Percentiles rank a stretch among this genome's conserved stretches.
These are phyloP conservation scores for Osmerus eperlanus DNA, from an alignment of 2,113 vertebrate species.

Conservation along the genomic window DNA sequence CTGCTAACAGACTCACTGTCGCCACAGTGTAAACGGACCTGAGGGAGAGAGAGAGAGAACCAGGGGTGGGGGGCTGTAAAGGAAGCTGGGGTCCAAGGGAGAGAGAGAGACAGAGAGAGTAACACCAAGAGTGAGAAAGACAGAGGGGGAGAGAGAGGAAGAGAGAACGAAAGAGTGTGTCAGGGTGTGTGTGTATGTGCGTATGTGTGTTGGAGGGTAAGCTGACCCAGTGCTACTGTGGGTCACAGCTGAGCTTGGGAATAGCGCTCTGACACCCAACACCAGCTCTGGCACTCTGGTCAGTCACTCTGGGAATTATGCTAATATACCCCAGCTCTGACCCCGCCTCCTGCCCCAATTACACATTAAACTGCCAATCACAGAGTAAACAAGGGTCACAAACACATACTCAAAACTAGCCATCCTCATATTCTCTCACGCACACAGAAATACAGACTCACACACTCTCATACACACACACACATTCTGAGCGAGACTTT, in stretches of 20 bases:
- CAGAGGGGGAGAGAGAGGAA: too few relatives aligned
- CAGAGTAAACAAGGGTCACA: constrained; percentile 59
- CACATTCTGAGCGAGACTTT: constrained; percentile 16
- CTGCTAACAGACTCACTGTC: constrained; percentile 78
- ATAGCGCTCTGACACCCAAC: constrained; percentile 70
- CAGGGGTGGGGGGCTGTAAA: neutral
- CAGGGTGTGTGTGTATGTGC: constrained; percentile 9
- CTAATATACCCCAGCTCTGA: constrained; percentile 61
- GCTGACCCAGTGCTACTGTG: constrained; percentile 61
- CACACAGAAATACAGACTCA: constrained; percentile 20
- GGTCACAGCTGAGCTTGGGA: constrained; percentile 71
- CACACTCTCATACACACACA: constrained; percentile 15
- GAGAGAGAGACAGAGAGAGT: neutral
- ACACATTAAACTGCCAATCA: constrained; percentile 71
- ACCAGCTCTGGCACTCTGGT: constrained; percentile 58
- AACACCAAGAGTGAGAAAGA: neutral
- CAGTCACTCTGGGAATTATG: constrained; percentile 66
- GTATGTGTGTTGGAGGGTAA: constrained; percentile 51
- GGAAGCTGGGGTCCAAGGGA: neutral
- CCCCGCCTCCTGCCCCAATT: constrained; percentile 52
- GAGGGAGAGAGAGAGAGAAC: neutral
- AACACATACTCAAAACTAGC: neutral
- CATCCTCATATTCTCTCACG: constrained; percentile 13
- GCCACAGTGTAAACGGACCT: constrained; percentile 76
- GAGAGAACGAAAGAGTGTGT: neutral